phyloP scores from a whole-genome alignment of 2,113 vertebrate genomes.

The Pao palembangensis region DNA sequence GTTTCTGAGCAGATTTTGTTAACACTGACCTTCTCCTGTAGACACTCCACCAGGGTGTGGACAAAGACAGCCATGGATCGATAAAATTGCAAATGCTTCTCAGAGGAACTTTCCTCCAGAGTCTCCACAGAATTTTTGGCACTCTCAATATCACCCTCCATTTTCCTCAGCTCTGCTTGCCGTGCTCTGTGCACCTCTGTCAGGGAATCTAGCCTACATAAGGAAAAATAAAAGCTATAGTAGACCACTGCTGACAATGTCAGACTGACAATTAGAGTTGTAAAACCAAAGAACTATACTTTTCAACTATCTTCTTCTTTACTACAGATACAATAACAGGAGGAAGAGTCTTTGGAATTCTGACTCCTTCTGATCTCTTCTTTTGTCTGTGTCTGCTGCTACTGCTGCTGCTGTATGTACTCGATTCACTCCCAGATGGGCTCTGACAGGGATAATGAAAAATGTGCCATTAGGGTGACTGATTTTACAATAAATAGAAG shows the following conservation, averaged over 20 bases:
- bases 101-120: slow-evolving; percentile 76
- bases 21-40: slow-evolving; percentile 84
- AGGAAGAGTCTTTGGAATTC: slow-evolving; percentile 75
- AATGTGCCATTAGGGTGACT: neutral
- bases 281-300: slow-evolving; percentile 64
- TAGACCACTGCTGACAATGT: too few relatives aligned
- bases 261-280: slow-evolving; percentile 12
- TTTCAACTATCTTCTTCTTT: slow-evolving; percentile 81
- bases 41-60: slow-evolving; percentile 87
- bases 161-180: slow-evolving; percentile 83
- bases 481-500: neutral
- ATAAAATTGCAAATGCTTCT: slow-evolving; percentile 83
- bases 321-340: slow-evolving; percentile 77
- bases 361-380: slow-evolving; percentile 46
- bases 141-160: slow-evolving; percentile 74
- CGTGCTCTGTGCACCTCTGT: slow-evolving; percentile 84
- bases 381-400: slow-evolving; percentile 34
- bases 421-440: slow-evolving; percentile 64
- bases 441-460: slow-evolving; percentile 47
- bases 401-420: slow-evolving; percentile 41
- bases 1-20: too few relatives aligned
- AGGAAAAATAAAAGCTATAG: neutral
- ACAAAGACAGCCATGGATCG: slow-evolving; percentile 80
- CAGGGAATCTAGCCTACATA: slow-evolving; percentile 77
- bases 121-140: slow-evolving; percentile 74